phyloP scores from a whole-genome alignment of 2,888 invertebrate species.

The Ophioninae sp. region DNA sequence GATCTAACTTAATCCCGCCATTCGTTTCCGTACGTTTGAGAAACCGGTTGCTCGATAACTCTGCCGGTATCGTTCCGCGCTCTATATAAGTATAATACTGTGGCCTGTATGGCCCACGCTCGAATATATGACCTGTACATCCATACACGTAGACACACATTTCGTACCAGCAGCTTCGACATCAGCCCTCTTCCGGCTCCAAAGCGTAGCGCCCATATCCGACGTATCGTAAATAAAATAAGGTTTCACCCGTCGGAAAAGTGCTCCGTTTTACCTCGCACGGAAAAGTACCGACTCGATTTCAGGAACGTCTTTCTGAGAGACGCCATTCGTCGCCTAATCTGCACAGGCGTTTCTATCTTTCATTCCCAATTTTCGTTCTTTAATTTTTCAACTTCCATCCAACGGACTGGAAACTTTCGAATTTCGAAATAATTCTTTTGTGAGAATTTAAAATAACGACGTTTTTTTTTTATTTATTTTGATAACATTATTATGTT shows the following conservation, averaged over 20 bases:
- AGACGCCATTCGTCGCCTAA: conserved; percentile 8
- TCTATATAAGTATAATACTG: conserved; percentile 23
- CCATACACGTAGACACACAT: conserved; percentile 9
- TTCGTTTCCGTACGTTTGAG: conserved; percentile 67
- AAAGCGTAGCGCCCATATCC: conserved; percentile 33
- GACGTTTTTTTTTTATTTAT: no score
- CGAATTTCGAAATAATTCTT: no score
- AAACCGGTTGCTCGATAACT: conserved; percentile 64
- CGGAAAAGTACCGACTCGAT: background rate
- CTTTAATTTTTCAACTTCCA: no score
- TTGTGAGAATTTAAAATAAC: no score
- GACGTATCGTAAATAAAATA: conserved; percentile 46
- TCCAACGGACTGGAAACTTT: no score
- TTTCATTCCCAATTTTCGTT: background rate
- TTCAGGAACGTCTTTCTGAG: conserved; percentile 3
- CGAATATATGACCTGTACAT: conserved; percentile 34
- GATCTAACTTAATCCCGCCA: conserved; percentile 66
- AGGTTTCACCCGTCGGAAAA: conserved; percentile 39
- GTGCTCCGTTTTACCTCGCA: background rate
- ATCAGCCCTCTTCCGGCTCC: conserved; percentile 31
- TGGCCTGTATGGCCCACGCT: background rate
- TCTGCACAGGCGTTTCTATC: background rate
- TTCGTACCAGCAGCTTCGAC: conserved; percentile 40
- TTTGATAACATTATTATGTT: no score
- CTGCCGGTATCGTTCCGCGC: conserved; percentile 53